These are phyloP conservation scores for Pediacus dermestoides DNA, from an alignment of 2,888 invertebrate genomes.

Conservation along the genomic window DNA sequence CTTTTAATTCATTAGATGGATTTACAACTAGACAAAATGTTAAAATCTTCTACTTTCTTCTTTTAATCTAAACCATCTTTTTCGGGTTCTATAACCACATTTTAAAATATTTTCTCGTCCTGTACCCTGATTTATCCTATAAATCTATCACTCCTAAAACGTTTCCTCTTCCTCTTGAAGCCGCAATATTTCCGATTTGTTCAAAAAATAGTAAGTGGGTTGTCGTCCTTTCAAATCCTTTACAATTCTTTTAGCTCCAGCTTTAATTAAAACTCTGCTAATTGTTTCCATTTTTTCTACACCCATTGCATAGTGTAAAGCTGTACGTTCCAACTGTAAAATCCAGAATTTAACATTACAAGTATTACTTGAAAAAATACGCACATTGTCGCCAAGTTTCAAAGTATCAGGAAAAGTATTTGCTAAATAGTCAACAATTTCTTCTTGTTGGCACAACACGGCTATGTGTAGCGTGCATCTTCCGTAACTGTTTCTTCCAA, in stretches of 20 bases:
- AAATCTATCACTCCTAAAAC: constrained; percentile 44
- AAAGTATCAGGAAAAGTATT: constrained; percentile 70
- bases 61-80: too few relatives aligned
- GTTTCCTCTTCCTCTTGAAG: constrained; percentile 81
- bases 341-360: constrained; percentile 4
- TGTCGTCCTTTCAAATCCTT: constrained; percentile 87
- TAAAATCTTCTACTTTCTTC: too few relatives aligned
- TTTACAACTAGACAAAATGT: constrained; percentile 6
- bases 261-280: constrained; percentile 74
- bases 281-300: constrained; percentile 78
- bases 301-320: constrained; percentile 89
- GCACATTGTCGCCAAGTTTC: constrained; percentile 80
- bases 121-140: background rate
- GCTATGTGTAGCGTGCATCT: constrained; percentile 83
- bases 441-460: constrained; percentile 76
- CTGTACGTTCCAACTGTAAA: constrained; percentile 77
- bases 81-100: background rate
- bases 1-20: too few relatives aligned
- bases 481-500: constrained; percentile 67
- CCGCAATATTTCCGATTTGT: constrained; percentile 80
- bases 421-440: constrained; percentile 74
- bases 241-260: constrained; percentile 76
- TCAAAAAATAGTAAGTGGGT: constrained; percentile 89
- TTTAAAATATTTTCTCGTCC: constrained; percentile 4
- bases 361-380: constrained; percentile 31